Percentiles rank a stretch among this genome's conserved stretches.
phyloP scores from a whole-genome alignment of 2,888 invertebrate species.

The Galerucella calmariensis region DNA sequence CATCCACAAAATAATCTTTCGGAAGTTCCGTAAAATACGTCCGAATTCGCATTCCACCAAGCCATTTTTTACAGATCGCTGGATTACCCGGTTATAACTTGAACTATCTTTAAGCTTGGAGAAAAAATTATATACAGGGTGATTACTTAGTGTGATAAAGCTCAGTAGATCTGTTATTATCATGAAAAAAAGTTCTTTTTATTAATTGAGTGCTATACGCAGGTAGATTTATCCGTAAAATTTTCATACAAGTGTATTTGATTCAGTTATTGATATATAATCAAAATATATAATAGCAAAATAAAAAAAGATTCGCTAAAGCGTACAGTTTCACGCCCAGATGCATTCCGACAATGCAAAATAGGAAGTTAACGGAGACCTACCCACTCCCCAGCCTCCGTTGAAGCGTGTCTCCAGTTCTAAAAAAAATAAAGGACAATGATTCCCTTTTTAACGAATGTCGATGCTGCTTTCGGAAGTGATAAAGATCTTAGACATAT shows the following conservation, averaged over 20 bases:
- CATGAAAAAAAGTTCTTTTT: too few species aligned
- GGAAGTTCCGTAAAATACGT: too few species aligned
- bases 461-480: neutral
- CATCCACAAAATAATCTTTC: too few species aligned
- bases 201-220: neutral
- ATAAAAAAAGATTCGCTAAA: conserved; percentile 2
- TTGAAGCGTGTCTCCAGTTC: conserved; percentile 43
- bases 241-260: neutral
- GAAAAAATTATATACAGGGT: too few species aligned
- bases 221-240: neutral
- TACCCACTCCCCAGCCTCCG: conserved; percentile 41
- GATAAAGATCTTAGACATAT: neutral
- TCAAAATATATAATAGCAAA: neutral
- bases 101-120: too few species aligned
- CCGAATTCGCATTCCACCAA: too few species aligned
- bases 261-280: neutral
- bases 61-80: too few species aligned
- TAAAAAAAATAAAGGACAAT: conserved; percentile 29
- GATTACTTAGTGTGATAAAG: too few species aligned
- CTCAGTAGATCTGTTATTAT: too few species aligned
- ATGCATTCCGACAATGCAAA: conserved; percentile 48
- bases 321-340: conserved; percentile 40
- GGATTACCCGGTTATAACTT: too few species aligned
- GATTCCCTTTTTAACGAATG: neutral
- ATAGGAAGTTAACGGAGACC: conserved; percentile 45